A percentile compares a stretch with the other conserved stretches of the same genome.
Evolutionary conservation across 92 coral and sea anemone species (phyloP).

Genomic region (Actinernus sp.): DNA sequence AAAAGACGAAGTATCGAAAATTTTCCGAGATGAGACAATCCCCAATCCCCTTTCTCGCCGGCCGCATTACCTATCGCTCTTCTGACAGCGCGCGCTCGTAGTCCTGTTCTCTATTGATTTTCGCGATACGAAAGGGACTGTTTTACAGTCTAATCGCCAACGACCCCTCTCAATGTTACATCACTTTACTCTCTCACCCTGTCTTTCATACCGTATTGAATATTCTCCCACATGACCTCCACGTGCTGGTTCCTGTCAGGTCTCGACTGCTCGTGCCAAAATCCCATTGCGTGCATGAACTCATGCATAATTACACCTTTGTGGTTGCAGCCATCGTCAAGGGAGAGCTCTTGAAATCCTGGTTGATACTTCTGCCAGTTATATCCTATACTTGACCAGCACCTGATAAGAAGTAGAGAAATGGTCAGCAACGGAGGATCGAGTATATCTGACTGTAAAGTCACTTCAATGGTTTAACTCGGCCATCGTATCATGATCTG

Average conservation of each 20-base stretch:
- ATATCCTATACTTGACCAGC: background rate
- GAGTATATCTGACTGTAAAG: too few relatives aligned
- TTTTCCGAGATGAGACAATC: too few relatives aligned
- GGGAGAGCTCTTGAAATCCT: background rate
- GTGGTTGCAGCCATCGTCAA: background rate
- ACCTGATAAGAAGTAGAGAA: slow-evolving; percentile 1
- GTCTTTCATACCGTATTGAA: background rate
- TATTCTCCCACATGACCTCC: slow-evolving; percentile 1
- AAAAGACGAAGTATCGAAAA: too few relatives aligned
- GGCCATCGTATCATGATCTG: background rate
- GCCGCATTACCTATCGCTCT: too few relatives aligned
- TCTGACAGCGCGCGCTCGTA: too few relatives aligned
- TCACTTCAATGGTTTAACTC: background rate
- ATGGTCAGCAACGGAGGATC: background rate
- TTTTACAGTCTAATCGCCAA: too few relatives aligned
- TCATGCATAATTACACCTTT: background rate
- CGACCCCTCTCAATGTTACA: too few relatives aligned
- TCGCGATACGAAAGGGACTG: too few relatives aligned
- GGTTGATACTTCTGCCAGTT: background rate
- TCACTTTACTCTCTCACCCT: too few relatives aligned
- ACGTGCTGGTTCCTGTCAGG: background rate
- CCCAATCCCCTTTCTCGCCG: too few relatives aligned
- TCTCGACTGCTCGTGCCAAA: background rate
- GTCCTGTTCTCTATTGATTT: too few relatives aligned
- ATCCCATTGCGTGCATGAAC: background rate